A percentile compares a stretch with the other conserved stretches of the same genome.
Evolutionary conservation across 2,113 vertebrate species (phyloP).

Genomic region (Aegotheles bennettii): DNA sequence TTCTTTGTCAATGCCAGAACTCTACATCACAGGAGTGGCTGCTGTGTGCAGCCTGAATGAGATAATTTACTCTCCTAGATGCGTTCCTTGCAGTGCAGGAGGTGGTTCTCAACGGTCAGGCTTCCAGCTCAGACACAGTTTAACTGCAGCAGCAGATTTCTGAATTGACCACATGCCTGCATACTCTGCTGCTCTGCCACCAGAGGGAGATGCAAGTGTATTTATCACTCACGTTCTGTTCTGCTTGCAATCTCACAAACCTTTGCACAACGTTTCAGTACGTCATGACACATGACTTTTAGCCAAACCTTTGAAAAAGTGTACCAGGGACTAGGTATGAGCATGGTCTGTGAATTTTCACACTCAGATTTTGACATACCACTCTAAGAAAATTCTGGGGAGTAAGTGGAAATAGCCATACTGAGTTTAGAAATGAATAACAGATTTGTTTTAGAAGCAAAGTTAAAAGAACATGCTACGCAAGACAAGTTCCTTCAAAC

Average conservation of each 20-base stretch:
- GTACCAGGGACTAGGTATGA: neutral
- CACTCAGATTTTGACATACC: neutral
- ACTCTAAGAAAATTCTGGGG: neutral
- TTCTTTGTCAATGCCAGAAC: neutral
- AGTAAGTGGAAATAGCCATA: neutral
- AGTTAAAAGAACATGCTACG: neutral
- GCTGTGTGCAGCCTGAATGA: neutral
- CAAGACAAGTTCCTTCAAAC: neutral
- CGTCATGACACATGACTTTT: neutral
- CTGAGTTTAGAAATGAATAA: neutral
- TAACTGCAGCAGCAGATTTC: neutral
- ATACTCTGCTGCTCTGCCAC: neutral
- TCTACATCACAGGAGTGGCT: fast-evolving
- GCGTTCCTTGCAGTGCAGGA: fast-evolving
- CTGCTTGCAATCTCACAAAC: neutral
- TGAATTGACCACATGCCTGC: fast-evolving
- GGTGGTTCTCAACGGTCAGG: neutral
- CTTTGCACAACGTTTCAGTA: fast-evolving
- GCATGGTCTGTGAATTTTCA: neutral
- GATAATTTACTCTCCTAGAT: too few species aligned
- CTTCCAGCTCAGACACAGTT: fast-evolving
- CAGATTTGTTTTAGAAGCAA: neutral
- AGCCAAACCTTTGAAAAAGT: neutral
- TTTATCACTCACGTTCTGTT: neutral
- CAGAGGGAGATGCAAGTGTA: neutral